phyloP scores from a whole-genome alignment of 2,113 vertebrate species.

The Grammomys dolichurus region DNA sequence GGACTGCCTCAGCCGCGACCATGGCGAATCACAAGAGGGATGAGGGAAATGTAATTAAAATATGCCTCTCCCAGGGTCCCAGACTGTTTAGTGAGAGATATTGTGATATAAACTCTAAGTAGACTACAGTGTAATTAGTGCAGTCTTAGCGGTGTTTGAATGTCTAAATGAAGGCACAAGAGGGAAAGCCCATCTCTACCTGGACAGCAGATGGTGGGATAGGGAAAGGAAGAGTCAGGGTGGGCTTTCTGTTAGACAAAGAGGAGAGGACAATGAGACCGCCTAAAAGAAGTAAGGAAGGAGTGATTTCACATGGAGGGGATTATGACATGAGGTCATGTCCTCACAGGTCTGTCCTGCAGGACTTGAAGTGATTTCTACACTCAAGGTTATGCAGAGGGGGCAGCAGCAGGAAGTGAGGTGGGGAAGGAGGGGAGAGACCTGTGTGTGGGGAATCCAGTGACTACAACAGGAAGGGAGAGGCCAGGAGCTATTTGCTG shows the following conservation, averaged over 20 bases:
- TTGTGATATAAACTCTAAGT: background rate
- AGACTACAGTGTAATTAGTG: background rate
- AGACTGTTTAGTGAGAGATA: background rate
- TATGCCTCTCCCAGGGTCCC: background rate
- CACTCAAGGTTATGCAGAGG: too few species aligned
- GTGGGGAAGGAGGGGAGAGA: background rate
- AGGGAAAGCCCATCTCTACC: background rate
- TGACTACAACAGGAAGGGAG: background rate
- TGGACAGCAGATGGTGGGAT: background rate
- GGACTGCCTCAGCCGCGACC: too few species aligned
- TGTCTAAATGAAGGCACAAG: background rate
- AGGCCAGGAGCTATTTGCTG: background rate
- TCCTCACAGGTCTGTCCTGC: background rate
- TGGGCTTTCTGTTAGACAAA: background rate
- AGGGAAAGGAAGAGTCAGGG: background rate
- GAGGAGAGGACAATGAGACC: background rate
- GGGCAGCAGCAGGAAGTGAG: background rate
- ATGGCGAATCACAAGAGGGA: too few species aligned
- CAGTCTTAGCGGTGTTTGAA: background rate
- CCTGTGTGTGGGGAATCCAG: background rate
- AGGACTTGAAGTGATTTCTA: background rate
- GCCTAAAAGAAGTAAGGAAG: background rate
- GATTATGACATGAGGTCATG: background rate
- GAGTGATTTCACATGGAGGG: background rate
- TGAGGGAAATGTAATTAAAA: background rate